Base-by-base conservation (phyloP, 2,113 vertebrate species). In the Alouatta palliata region DNA sequence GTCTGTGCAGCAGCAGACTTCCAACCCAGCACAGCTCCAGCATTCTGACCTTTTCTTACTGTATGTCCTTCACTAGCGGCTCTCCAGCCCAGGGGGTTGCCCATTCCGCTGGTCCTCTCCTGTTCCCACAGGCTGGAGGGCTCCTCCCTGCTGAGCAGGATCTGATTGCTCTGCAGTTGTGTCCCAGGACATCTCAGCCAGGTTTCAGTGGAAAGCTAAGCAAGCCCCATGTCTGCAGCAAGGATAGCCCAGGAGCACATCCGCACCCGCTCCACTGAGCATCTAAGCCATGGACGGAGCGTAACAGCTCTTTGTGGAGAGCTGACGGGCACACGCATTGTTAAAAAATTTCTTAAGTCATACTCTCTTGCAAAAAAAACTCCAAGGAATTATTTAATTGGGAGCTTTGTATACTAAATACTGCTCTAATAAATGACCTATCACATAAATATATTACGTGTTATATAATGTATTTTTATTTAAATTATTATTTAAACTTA, bases 331-430 rank as follows among this genome's bases (percentile, higher is more conserved):
- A 6, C 2, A 4, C 14, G 9, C 4, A 1, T 76, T n/a, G 45
- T 23, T 56, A 16, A 56, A 17, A 68, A 80, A 68, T 68, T 40
- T 56, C n/a, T 1, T 68, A 54, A 43, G 27, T 64, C 66, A 43
- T 56, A 40, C 37, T 81, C 71, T 56, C 47, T 83, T 77, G 54
- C 30, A 49, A 80, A 70, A 94, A 94, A 75, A 43, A n/a, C 32
- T 52, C 21, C 47, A 75, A 89, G 30, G 17, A 81, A 70, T 92
- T 76, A 45, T 56, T 68, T 90, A 68, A 66, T 75, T 91, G 17
- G 12, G 35, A 94, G 45, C 13, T 76, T 87, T 75, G 75, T 86
- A 82, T n/a, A 45, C 40, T 85, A 88, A 85, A 81, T 75, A 58
- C 32, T 32, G 35, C 25, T 76, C 40, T 85, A 43, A 80, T 89